phyloP scores from a whole-genome alignment of 2,888 invertebrate genomes.

The Aporophyla lueneburgensis region DNA sequence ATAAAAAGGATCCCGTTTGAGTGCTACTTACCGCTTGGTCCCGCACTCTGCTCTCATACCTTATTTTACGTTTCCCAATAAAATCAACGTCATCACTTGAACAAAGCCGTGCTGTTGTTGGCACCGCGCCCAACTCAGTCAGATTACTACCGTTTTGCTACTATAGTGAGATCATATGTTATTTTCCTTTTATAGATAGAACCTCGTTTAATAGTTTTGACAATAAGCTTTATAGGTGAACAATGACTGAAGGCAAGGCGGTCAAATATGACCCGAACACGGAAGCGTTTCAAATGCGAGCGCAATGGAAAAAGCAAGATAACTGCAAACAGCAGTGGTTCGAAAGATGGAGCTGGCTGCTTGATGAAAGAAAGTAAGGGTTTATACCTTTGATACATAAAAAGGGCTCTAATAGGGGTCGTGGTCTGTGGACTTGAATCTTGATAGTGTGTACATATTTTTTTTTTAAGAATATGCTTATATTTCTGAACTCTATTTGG shows the following conservation, averaged over 20 bases:
- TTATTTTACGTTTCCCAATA: constrained; percentile 39
- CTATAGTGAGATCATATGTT: constrained; percentile 28
- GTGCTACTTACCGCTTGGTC: not conserved
- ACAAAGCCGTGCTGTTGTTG: constrained; percentile 56
- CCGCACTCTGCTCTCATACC: constrained; percentile 9
- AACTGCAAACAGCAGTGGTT: constrained; percentile 84
- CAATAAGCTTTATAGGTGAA: constrained; percentile 33
- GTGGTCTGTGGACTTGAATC: too few relatives aligned
- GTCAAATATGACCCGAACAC: constrained; percentile 83
- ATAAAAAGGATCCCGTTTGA: not conserved
- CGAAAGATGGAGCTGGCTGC: constrained; percentile 86
- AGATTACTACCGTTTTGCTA: constrained; percentile 52
- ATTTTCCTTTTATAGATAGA: constrained; percentile 41
- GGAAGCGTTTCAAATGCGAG: constrained; percentile 87
- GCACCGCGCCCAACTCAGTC: constrained; percentile 47
- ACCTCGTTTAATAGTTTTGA: constrained; percentile 15
- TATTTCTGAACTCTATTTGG: not conserved
- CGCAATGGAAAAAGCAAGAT: constrained; percentile 87
- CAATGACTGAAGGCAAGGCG: constrained; percentile 70
- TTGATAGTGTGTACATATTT: not conserved
- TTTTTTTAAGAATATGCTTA: not conserved
- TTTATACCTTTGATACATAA: not conserved
- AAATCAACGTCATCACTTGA: constrained; percentile 50
- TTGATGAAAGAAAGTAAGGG: constrained; percentile 82
- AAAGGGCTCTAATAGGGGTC: not conserved